These are phyloP conservation scores for Phaonia tiefii DNA, from an alignment of 2,888 invertebrate genomes.

Conservation along the genomic window DNA sequence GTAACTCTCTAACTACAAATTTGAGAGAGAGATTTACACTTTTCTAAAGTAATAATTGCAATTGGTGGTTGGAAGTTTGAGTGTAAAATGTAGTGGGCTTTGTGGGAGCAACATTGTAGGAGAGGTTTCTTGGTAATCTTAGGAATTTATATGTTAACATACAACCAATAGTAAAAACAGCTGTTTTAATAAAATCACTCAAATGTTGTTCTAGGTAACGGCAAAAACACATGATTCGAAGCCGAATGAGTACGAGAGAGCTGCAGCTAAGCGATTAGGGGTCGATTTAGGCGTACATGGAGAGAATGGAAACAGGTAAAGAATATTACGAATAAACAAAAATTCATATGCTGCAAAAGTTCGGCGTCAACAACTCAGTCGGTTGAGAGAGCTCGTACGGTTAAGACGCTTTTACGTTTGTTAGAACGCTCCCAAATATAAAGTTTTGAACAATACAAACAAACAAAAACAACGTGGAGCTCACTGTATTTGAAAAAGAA, in stretches of 20 bases:
- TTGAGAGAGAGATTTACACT: neutral
- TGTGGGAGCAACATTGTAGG: too few species aligned
- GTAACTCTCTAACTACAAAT: neutral
- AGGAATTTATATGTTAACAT: neutral
- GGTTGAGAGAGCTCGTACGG: conserved; percentile 75
- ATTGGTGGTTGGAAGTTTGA: conserved; percentile 11
- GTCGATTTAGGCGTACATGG: conserved; percentile 4
- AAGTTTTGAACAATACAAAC: conserved; percentile 27
- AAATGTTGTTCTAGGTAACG: conserved; percentile 40
- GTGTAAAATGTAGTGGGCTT: too few species aligned
- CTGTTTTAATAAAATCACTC: conserved; percentile 13
- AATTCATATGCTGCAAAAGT: conserved; percentile 60
- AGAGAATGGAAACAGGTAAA: conserved; percentile 47
- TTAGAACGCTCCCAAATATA: conserved; percentile 49
- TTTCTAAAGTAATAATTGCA: neutral
- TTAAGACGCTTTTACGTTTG: conserved; percentile 67
- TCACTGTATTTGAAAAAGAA: conserved; percentile 38
- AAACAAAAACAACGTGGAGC: conserved; percentile 46
- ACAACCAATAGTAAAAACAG: conserved; percentile 10
- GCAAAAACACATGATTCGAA: conserved; percentile 29
- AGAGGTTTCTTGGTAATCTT: neutral
- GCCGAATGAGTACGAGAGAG: neutral
- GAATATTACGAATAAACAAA: conserved; percentile 43
- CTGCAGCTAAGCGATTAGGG: neutral
- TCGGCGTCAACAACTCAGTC: conserved; percentile 69